These are phyloP conservation scores for Neocloeon triangulifer DNA, from an alignment of 1,140 invertebrate genomes.

Conservation along the genomic window DNA sequence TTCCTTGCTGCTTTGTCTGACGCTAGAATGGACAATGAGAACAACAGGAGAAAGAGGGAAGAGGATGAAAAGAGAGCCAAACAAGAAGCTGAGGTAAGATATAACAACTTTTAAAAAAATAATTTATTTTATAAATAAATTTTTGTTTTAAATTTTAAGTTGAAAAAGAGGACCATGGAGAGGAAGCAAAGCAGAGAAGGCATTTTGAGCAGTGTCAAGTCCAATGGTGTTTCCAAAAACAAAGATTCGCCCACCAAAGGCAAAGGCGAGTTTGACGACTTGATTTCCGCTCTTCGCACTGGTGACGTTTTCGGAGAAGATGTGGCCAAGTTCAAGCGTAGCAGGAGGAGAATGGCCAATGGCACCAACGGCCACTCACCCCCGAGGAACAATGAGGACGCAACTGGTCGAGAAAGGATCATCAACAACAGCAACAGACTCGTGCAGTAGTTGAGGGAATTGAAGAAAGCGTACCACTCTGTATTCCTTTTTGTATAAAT, in stretches of 20 bases:
- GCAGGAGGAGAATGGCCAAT: conserved; percentile 34
- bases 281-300: conserved; percentile 85
- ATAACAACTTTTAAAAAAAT: neutral
- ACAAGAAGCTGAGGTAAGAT: conserved; percentile 67
- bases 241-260: conserved; percentile 15
- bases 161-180: conserved; percentile 70
- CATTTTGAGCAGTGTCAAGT: conserved; percentile 22
- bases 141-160: conserved; percentile 22
- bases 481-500: neutral
- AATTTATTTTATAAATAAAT: conserved; percentile 1
- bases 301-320: conserved; percentile 96
- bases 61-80: conserved; percentile 78
- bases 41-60: conserved; percentile 56
- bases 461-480: neutral
- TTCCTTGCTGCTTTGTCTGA: conserved; percentile 71
- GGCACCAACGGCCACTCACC: conserved; percentile 33
- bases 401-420: conserved; percentile 38
- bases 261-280: conserved; percentile 87
- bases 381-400: conserved; percentile 39
- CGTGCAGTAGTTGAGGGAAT: neutral
- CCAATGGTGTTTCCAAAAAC: conserved; percentile 7
- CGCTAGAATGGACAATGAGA: conserved; percentile 73
- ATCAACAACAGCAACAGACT: conserved; percentile 11
- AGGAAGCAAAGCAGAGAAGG: conserved; percentile 54
- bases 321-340: conserved; percentile 75